Evolutionary conservation across 1,140 invertebrate genomes (phyloP), one percentile per base, ranked within the genome.

Genomic region (Bradynema listronoti): DNA sequence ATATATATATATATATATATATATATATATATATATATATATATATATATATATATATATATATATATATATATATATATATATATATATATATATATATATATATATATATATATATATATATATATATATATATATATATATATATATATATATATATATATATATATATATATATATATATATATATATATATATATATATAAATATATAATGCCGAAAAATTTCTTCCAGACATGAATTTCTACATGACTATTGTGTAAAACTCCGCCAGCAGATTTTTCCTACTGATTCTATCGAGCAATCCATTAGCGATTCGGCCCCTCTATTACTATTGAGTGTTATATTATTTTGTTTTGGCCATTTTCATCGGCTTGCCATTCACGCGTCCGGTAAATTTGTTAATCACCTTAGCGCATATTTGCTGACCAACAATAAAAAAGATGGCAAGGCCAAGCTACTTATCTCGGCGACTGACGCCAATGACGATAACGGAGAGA

Each of bases 351-450:
- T 61, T 14, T 16, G 36, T 4, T 34, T 61, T 14, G 27, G 46
- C 27, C 11, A n/a, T 7, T 57, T 41, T 24, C 39, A 56, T 25
- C 27, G 36, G 19, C 33, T 60, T 4, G 11, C 56, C 29, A 29
- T 61, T 11, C 55, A 61, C 34, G 59, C 59, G 1, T 61, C 59
- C 5, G 59, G 59, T 46, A 61, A 61, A 33, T 61, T 61, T 36
- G 59, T 61, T 1, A 19, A 19, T 6, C 57, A 39, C 19, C 49
- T 61, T 25, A 61, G 43, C 24, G n/a, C 34, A 14, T 61, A 46
- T 49, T 33, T 61, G 2, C 47, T 46, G 27, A 29, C 57, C 11
- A 41, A 22, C 16, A n/a, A 41, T 4, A 41, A 14, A 6, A 57
- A 56, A 16, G 30, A 7, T 19, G 34, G 9, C 9, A 27, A 22